These are phyloP conservation scores for Corythaixoides concolor DNA, from an alignment of 2,113 vertebrate species.

Conservation along the genomic window DNA sequence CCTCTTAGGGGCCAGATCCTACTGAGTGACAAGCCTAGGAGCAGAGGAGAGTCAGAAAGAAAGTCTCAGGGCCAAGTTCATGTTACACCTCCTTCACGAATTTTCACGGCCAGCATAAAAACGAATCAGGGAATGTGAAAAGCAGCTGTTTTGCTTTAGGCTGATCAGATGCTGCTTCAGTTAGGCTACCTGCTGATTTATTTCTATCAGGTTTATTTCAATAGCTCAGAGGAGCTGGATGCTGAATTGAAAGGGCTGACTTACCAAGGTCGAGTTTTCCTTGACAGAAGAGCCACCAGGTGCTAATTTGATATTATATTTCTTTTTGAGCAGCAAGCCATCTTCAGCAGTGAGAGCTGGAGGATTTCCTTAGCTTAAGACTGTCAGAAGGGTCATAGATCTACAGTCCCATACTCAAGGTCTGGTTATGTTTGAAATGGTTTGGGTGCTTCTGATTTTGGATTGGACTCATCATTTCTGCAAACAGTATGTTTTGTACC, in stretches of 20 bases:
- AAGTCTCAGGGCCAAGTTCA: not conserved
- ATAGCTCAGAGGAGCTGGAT: not conserved
- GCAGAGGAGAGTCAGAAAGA: not conserved
- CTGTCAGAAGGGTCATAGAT: not conserved
- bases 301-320: not conserved
- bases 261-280: not conserved
- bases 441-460: not conserved
- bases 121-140: not conserved
- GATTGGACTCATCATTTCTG: not conserved
- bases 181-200: not conserved
- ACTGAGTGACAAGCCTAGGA: not conserved
- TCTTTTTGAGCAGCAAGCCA: not conserved
- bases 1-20: not conserved
- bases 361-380: not conserved
- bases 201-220: not conserved
- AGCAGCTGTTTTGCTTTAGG: not conserved
- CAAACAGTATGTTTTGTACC: not conserved
- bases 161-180: not conserved
- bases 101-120: not conserved
- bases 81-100: not conserved
- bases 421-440: not conserved
- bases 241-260: not conserved
- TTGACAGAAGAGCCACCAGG: not conserved
- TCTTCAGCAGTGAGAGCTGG: not conserved
- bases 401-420: not conserved